Base-by-base conservation (phyloP, 1,140 invertebrate genomes). In the Bradysia coprophila region DNA sequence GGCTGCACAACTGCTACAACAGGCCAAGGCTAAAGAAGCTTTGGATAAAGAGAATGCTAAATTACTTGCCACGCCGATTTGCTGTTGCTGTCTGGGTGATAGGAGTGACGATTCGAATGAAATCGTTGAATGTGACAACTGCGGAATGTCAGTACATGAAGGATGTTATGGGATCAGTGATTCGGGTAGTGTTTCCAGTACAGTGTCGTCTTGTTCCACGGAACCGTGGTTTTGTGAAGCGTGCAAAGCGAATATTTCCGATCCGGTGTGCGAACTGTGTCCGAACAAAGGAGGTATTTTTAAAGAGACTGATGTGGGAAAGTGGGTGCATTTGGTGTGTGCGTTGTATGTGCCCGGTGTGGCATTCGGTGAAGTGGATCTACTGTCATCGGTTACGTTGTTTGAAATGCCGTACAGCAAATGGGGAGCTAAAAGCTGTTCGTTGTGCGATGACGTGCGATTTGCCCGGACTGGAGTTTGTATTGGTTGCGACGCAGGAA, bases 151-250 rank as follows among this genome's bases (percentile, higher is more conserved):
- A 45, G 91, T 96, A 10, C 91, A 97, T 66, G 92, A 97, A 75
- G 88, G 87, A 46, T 96, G 91, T 59, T 95, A 95, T 66, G 90
- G 90, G n/a, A 83, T 95, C 21, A 88, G 85, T 37, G 93, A 96
- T 53, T 79, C 79, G 22, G 81, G 82, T 21, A 93, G 89, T 66
- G 76, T 90, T 44, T 83, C 83, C 2, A 90, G 85, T 55, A 87
- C 84, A 15, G 81, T 84, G 42, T 95, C 90, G 8, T 80, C 88
- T 1, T 86, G 85, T 39, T 90, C 89, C 28, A 96, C 91, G 2
- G 91, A 93, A 49, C 92, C 92, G 0, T 97, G 93, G 93, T 96
- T 96, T 62, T 97, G 92, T 67, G 92, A 97, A 65, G 85, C 90
- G n/a, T 96, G 93, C 51, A 89, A 88, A 54, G 89, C 88, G 32